phyloP scores from a whole-genome alignment of 2,113 vertebrate genomes.

The Proterorhinus semilunaris region DNA sequence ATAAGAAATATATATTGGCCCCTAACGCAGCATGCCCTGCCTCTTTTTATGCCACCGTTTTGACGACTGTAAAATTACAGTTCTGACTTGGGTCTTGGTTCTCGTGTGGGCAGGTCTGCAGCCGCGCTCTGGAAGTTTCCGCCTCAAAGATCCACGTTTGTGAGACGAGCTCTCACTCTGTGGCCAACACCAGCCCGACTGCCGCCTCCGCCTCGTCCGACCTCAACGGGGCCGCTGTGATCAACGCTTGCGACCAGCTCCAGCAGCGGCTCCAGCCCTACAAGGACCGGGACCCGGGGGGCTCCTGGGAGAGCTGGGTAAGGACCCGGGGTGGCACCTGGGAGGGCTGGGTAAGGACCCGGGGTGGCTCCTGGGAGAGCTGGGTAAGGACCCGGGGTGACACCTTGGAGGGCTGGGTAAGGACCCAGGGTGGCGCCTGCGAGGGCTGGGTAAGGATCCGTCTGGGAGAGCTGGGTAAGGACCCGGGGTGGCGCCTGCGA shows the following conservation, averaged over 20 bases:
- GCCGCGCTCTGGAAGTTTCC: constrained; percentile 82
- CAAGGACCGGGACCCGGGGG: constrained; percentile 80
- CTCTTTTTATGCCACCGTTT: too few relatives aligned
- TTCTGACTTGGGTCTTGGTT: neutral
- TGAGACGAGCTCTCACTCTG: constrained; percentile 94
- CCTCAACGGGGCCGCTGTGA: constrained; percentile 87
- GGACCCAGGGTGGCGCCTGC: constrained; percentile 86
- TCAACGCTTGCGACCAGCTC: constrained; percentile 86
- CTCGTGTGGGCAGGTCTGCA: constrained; percentile 81
- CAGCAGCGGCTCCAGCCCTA: constrained; percentile 83
- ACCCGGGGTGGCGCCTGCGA: neutral
- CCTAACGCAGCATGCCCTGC: too few relatives aligned
- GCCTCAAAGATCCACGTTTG: constrained; percentile 87
- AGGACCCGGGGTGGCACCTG: neutral
- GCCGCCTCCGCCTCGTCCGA: constrained; percentile 90
- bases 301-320: constrained; percentile 79
- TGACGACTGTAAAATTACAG: too few relatives aligned
- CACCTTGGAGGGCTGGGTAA: too few relatives aligned
- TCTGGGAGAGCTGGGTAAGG: too few relatives aligned
- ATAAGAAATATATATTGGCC: too few relatives aligned
- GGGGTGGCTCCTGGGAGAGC: neutral
- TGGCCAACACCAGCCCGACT: constrained; percentile 91
- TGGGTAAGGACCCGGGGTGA: constrained; percentile 66
- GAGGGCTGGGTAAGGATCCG: constrained; percentile 50
- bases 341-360: neutral